These are phyloP conservation scores for Podargus strigoides DNA, from an alignment of 2,797 vertebrate species.

Conservation along the genomic window DNA sequence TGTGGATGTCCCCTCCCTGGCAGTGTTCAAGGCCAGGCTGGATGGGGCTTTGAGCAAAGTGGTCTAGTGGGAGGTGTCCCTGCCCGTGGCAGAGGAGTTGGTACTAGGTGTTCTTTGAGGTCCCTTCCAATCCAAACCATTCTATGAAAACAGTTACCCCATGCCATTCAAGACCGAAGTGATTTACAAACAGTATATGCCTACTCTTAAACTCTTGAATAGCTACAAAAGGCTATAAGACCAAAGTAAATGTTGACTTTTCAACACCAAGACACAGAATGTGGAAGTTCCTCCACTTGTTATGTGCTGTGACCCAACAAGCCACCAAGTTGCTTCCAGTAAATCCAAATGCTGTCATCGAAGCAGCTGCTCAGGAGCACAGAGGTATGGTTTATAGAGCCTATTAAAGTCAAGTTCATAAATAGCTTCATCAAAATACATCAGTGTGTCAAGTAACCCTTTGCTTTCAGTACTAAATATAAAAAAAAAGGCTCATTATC, in stretches of 20 bases:
- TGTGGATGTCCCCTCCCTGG: no score
- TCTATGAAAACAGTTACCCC: neutral
- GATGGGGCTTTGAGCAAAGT: no score
- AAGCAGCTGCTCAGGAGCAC: neutral
- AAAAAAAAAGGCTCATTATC: neutral
- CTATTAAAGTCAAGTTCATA: neutral
- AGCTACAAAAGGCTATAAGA: neutral
- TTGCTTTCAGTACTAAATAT: neutral
- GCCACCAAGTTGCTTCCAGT: neutral
- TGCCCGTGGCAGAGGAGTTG: no score
- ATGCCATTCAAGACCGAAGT: neutral
- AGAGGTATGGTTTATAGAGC: neutral
- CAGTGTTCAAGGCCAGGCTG: no score
- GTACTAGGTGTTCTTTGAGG: no score
- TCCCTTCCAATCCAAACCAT: no score
- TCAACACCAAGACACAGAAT: neutral
- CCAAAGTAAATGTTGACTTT: neutral
- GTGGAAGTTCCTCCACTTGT: neutral
- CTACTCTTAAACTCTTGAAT: neutral
- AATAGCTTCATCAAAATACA: neutral
- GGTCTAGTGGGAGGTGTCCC: no score
- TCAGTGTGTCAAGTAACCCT: neutral
- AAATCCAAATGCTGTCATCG: neutral
- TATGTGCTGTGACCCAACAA: neutral
- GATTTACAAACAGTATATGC: neutral